A percentile compares a stretch with the other conserved stretches of the same genome.
phyloP scores from a whole-genome alignment of 1,140 invertebrate species.

The Platorchestia sp. region DNA sequence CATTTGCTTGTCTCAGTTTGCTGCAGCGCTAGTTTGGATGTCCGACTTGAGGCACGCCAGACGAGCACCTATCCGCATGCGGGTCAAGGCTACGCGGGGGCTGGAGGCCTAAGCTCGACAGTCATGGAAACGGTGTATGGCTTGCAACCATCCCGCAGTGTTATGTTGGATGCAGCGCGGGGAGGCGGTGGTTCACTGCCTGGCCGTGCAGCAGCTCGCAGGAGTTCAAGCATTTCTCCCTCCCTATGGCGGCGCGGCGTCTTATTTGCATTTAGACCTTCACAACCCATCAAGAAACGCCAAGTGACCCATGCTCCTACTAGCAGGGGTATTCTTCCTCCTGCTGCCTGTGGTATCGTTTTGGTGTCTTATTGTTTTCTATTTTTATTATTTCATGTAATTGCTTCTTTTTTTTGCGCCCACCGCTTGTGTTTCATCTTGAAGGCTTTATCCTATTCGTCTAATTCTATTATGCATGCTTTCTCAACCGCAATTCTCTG shows the following conservation, averaged over 20 bases:
- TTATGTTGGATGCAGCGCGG: background rate
- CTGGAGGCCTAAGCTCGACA: slow-evolving; percentile 10
- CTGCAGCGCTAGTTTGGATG: slow-evolving; percentile 54
- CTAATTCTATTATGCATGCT: background rate
- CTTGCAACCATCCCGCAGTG: slow-evolving; percentile 32
- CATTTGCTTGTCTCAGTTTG: slow-evolving; percentile 46
- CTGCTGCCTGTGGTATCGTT: slow-evolving; percentile 54
- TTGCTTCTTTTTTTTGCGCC: background rate
- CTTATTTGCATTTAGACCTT: slow-evolving; percentile 44
- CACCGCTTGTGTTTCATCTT: background rate
- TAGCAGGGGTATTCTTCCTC: slow-evolving; percentile 50
- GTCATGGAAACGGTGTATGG: background rate
- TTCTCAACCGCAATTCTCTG: background rate
- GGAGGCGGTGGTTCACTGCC: slow-evolving; percentile 16
- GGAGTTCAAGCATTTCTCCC: slow-evolving; percentile 17
- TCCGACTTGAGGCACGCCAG: slow-evolving; percentile 23
- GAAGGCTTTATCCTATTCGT: background rate
- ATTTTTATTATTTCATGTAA: background rate
- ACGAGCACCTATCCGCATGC: background rate
- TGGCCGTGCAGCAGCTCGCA: background rate
- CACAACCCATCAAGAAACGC: slow-evolving; percentile 7
- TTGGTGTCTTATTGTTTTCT: background rate
- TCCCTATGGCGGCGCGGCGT: slow-evolving; percentile 26
- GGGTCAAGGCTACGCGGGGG: background rate
- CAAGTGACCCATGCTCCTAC: slow-evolving; percentile 3